Conservation (phyloP, 2,113 vertebrate genomes). For the Tympanuchus pallidicinctus region DNA sequence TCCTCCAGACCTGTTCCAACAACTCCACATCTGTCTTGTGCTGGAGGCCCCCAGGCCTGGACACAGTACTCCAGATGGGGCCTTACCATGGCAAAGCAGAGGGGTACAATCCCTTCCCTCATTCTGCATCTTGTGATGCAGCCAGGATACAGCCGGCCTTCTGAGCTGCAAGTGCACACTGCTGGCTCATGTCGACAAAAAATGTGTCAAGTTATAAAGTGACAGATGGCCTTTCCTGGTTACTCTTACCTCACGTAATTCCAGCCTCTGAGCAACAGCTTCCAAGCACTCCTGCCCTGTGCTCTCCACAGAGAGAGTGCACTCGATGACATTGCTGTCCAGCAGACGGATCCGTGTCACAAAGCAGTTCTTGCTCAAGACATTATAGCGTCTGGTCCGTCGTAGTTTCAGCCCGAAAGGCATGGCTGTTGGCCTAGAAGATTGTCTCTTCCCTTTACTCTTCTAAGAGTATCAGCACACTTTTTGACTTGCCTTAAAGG, state of each 20-base stretch:
- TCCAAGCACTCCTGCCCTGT: slow-evolving; percentile 97
- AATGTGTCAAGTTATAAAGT: background rate
- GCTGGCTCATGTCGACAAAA: background rate
- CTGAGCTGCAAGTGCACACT: background rate
- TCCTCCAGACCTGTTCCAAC: background rate
- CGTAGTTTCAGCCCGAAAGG: slow-evolving; percentile 93
- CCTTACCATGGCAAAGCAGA: background rate
- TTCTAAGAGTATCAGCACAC: slow-evolving; percentile 40
- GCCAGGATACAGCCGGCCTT: background rate
- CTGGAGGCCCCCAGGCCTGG: background rate
- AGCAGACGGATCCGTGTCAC: slow-evolving; percentile 93
- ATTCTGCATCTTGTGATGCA: background rate
- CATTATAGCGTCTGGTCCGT: slow-evolving; percentile 94
- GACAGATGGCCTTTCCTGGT: background rate
- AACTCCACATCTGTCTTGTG: background rate
- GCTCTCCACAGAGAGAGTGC: slow-evolving; percentile 94
- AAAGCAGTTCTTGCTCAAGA: slow-evolving; percentile 98
- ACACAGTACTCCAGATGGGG: background rate
- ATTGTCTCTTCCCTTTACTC: slow-evolving; percentile 19
- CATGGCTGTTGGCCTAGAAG: slow-evolving; percentile 80
- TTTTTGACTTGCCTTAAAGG: background rate
- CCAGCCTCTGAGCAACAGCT: slow-evolving; percentile 93
- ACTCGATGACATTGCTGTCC: slow-evolving; percentile 93
- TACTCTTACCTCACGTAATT: slow-evolving; percentile 90
- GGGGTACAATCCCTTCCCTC: background rate